phyloP scores from a whole-genome alignment of 2,888 invertebrate genomes.

The Cantharis rustica region DNA sequence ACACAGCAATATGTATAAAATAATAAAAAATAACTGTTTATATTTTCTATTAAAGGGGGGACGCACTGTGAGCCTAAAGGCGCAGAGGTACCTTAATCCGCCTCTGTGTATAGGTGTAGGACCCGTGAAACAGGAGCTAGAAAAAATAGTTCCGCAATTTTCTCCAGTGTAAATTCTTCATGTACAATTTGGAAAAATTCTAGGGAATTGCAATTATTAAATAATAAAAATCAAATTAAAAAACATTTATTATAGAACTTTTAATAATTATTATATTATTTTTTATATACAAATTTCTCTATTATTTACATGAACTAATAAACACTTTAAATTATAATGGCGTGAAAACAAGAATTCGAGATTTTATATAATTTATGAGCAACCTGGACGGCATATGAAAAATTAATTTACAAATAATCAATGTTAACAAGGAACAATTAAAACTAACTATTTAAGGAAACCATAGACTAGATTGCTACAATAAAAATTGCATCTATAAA shows the following conservation, averaged over 20 bases:
- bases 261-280: not conserved
- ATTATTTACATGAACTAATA: conserved; percentile 12
- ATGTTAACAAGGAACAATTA: not conserved
- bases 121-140: no score
- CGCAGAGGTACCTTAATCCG: no score
- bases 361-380: not conserved
- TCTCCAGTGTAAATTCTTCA: no score
- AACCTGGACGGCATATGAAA: not conserved
- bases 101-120: no score
- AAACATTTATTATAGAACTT: not conserved
- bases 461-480: conserved; percentile 1
- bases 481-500: not conserved
- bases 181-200: no score
- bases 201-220: not conserved
- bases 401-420: not conserved
- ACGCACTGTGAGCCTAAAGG: no score
- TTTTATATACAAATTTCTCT: conserved; percentile 15
- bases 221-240: not conserved
- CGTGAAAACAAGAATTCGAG: not conserved
- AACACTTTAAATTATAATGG: not conserved
- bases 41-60: no score
- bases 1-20: no score
- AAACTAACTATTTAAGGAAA: not conserved
- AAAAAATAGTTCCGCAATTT: no score
- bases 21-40: no score